A percentile compares a stretch with the other conserved stretches of the same genome.
Conservation (phyloP, 2,888 invertebrate genomes). For the Gnatocerus cornutus region DNA sequence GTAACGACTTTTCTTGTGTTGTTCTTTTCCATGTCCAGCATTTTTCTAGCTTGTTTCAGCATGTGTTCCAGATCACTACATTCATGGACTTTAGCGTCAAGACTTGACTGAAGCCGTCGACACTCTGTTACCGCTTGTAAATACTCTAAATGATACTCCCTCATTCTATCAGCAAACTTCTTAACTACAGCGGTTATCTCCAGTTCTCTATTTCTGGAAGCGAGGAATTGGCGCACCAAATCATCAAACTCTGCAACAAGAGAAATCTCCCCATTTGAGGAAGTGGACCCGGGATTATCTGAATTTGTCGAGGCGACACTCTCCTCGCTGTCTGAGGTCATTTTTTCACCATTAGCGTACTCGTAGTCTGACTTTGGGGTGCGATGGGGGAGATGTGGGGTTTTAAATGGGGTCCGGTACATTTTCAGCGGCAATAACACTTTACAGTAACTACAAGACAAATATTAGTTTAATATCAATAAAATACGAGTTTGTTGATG, state of each 20-base stretch:
- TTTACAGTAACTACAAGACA: not conserved
- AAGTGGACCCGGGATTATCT: constrained; percentile 43
- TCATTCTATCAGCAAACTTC: constrained; percentile 82
- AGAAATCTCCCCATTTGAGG: constrained; percentile 52
- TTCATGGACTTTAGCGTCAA: constrained; percentile 82
- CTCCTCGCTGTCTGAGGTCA: constrained; percentile 57
- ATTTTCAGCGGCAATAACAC: constrained; percentile 23
- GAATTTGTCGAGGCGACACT: constrained; percentile 50
- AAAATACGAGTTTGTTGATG: not conserved
- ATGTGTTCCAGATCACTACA: constrained; percentile 85
- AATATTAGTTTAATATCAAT: no score
- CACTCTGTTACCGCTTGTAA: constrained; percentile 81
- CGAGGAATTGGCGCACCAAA: constrained; percentile 53
- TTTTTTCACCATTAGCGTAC: constrained; percentile 32
- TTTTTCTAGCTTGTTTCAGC: constrained; percentile 85
- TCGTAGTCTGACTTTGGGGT: constrained; percentile 45
- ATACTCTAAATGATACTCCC: constrained; percentile 82
- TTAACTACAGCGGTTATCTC: constrained; percentile 46
- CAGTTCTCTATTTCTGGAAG: constrained; percentile 50
- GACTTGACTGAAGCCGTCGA: constrained; percentile 79
- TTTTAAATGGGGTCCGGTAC: constrained; percentile 58
- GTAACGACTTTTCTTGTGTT: constrained; percentile 80
- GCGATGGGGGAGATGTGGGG: constrained; percentile 51
- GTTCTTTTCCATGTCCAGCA: constrained; percentile 86
- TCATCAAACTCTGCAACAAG: constrained; percentile 61